These are phyloP conservation scores for Leucoptera coffeella DNA, from an alignment of 2,888 invertebrate species.

Conservation along the genomic window DNA sequence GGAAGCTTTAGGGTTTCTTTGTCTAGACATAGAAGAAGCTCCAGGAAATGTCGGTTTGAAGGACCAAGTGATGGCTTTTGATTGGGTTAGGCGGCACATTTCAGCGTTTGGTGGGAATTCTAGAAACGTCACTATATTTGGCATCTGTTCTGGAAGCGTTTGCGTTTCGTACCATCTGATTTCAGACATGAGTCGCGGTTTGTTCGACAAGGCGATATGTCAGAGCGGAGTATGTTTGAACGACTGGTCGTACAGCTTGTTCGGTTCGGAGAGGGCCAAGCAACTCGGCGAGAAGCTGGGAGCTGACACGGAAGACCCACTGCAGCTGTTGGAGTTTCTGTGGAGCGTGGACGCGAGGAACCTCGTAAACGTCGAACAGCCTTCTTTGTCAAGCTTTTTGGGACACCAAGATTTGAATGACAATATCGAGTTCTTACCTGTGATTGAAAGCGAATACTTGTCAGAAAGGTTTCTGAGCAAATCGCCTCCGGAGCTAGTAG, in stretches of 20 bases:
- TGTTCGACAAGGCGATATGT: slow-evolving; percentile 41
- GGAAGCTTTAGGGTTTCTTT: slow-evolving; percentile 40
- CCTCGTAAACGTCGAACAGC: slow-evolving; percentile 25
- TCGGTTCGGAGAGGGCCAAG: slow-evolving; percentile 28
- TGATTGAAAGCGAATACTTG: slow-evolving; percentile 21
- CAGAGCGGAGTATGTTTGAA: slow-evolving; percentile 42
- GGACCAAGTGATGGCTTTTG: slow-evolving; percentile 42
- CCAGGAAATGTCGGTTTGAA: slow-evolving; percentile 44
- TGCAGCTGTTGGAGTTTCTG: slow-evolving; percentile 25
- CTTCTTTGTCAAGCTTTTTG: slow-evolving; percentile 16
- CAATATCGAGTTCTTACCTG: slow-evolving; percentile 29
- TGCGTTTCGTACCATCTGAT: slow-evolving; percentile 28
- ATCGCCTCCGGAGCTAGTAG: slow-evolving; percentile 18
- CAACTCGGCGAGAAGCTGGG: slow-evolving; percentile 34
- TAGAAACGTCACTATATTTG: slow-evolving; percentile 35
- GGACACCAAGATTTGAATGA: slow-evolving; percentile 22
- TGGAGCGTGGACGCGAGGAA: slow-evolving; percentile 18
- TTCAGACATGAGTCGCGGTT: slow-evolving; percentile 31
- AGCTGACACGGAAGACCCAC: slow-evolving; percentile 25
- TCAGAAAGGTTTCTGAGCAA: slow-evolving; percentile 24
- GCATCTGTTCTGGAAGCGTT: slow-evolving; percentile 40
- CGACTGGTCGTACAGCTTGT: slow-evolving; percentile 32
- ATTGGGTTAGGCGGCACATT: slow-evolving; percentile 40
- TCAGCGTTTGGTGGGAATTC: slow-evolving; percentile 31
- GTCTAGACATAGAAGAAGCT: slow-evolving; percentile 34